These are phyloP conservation scores for Vanessa cardui DNA, from an alignment of 2,888 invertebrate species.

Conservation along the genomic window DNA sequence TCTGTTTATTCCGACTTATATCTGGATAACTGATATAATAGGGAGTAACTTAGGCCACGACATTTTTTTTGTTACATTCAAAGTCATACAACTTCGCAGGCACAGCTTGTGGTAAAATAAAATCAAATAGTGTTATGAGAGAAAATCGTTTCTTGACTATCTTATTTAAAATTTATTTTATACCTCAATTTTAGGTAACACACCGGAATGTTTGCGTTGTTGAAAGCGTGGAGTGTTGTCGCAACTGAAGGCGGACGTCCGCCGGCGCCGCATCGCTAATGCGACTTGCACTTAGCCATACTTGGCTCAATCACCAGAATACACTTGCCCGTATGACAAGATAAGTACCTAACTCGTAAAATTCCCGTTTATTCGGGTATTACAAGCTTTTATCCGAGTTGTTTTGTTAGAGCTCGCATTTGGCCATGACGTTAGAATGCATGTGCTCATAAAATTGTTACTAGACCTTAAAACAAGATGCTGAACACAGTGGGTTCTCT, in stretches of 20 bases:
- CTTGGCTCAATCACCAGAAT: constrained; percentile 38
- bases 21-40: no score
- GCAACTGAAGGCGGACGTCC: constrained; percentile 63
- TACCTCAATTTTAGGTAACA: constrained; percentile 28
- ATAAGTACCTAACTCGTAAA: constrained; percentile 33
- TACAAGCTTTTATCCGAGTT: constrained; percentile 25
- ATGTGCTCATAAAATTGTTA: constrained; percentile 9
- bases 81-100: no score
- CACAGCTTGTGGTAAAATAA: no score
- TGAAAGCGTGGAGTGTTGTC: constrained; percentile 63
- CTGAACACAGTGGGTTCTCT: not conserved
- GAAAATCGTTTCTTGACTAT: not conserved
- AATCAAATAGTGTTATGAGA: no score
- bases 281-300: constrained; percentile 69
- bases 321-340: constrained; percentile 33
- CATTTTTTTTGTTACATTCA: no score
- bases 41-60: no score
- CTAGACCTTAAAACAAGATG: not conserved
- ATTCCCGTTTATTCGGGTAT: constrained; percentile 27
- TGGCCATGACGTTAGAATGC: constrained; percentile 10
- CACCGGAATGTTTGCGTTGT: constrained; percentile 58
- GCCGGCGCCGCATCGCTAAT: constrained; percentile 76
- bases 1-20: no score
- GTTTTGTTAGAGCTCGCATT: constrained; percentile 14
- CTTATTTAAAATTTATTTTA: constrained; percentile 9